Evolutionary conservation across 2,797 vertebrate genomes (phyloP).

Genomic region (Xerus rutilus): DNA sequence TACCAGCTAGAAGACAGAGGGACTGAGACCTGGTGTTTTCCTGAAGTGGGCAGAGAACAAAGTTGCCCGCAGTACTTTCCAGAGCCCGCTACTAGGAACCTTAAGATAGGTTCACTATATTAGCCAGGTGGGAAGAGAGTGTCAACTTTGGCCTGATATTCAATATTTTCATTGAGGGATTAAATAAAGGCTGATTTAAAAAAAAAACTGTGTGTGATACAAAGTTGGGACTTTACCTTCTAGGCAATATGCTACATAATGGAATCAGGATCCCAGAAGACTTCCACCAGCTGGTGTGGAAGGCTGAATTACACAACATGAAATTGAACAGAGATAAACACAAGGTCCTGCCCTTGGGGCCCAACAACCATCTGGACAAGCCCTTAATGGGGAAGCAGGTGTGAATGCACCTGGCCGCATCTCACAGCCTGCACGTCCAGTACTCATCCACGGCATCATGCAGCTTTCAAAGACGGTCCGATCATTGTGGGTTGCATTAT

Average conservation of each 20-base stretch:
- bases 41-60: not conserved
- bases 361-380: constrained; percentile 61
- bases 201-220: not conserved
- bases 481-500: not conserved
- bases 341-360: constrained; percentile 59
- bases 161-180: not conserved
- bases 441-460: not conserved
- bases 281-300: constrained; percentile 56
- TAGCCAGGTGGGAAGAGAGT: not conserved
- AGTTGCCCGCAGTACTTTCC: not conserved
- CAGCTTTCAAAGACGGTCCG: not conserved
- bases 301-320: constrained; percentile 46
- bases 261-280: constrained; percentile 65
- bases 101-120: not conserved
- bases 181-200: not conserved
- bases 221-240: constrained; percentile 37
- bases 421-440: not conserved
- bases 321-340: constrained; percentile 67
- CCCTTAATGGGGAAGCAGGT: constrained; percentile 58
- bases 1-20: not conserved
- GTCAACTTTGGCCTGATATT: not conserved
- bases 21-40: too few species aligned
- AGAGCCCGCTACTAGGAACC: not conserved
- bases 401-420: not conserved
- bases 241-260: constrained; percentile 45